Evolutionary conservation across 1,140 invertebrate species (phyloP), one percentile per base, ranked within the genome.

Genomic region (Monochamus saltuarius): DNA sequence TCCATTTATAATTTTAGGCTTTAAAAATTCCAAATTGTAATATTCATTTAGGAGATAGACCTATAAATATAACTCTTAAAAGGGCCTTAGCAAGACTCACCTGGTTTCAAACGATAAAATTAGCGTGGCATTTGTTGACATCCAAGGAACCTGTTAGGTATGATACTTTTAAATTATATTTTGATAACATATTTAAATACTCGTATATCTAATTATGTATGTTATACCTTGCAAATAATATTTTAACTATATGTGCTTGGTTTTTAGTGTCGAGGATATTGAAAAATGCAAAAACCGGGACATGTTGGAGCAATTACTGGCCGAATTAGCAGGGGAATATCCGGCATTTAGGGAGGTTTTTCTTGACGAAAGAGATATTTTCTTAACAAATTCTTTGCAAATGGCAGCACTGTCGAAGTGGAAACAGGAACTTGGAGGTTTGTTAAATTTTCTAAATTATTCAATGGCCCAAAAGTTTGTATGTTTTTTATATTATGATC

Each of bases 201-300:
- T n/a, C 22, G 22, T 29, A 29, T 6, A 2, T 29, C 6, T 6
- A 29, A 3, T 3, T 29, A 6, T 29, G 22, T 3, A 2, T 29
- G 22, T 29, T 29, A 29, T 29, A 29, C 6, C 22, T 29, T 29
- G 22, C 2, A 29, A 3, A 29, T 29, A 3, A 29, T 29, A 29
- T 29, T 29, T 29, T 29, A 3, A 29, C 6, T 29, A 29, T 29
- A 3, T 29, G 2, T 29, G 22, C 37, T 54, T 13, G 29, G 17
- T 72, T 80, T 76, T 17, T 72, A 94, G 87, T 62, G 86, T 89
- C 69, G 92, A 97, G 78, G 94, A 97, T 69, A 89, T 98, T 9
- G 96, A 99, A 77, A 87, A 88, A 61, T 97, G 90, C 73, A 98
- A 98, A 77, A 85, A 93, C 68, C 86, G 87, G 64, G 95, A 97